These are phyloP conservation scores for Tachycineta bicolor DNA, from an alignment of 2,113 vertebrate genomes.

Conservation along the genomic window DNA sequence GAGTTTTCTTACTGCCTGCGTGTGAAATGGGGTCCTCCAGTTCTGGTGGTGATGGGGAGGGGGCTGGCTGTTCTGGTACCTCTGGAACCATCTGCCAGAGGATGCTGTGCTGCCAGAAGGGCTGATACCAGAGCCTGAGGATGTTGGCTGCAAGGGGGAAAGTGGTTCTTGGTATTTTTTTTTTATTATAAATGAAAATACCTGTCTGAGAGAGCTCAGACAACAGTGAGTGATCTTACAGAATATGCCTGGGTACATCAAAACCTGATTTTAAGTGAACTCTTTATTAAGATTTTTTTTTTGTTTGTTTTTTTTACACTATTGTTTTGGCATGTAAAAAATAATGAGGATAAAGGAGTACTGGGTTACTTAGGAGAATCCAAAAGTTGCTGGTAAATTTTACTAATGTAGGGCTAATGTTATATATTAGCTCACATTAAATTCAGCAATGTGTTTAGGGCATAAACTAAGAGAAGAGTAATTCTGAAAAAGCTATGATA, in stretches of 20 bases:
- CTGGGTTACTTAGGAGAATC: neutral
- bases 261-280: neutral
- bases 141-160: rapidly evolving
- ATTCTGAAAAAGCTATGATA: neutral
- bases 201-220: neutral
- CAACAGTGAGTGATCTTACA: neutral
- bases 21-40: neutral
- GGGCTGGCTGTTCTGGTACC: rapidly evolving
- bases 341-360: neutral
- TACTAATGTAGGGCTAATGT: neutral
- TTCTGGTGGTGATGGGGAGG: neutral
- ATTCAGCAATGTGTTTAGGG: neutral
- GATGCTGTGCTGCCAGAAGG: neutral
- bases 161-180: neutral
- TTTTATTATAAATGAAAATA: neutral
- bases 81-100: neutral
- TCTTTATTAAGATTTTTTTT: neutral
- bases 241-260: neutral
- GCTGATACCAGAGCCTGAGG: too few relatives aligned
- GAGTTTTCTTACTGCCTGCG: neutral
- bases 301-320: too few relatives aligned
- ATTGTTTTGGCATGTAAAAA: neutral
- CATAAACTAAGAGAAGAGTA: neutral
- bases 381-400: neutral
- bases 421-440: neutral